Evolutionary conservation across 2,888 invertebrate species (phyloP), one percentile per base, ranked within the genome.

Genomic region (Acanthacorydalis orientalis): DNA sequence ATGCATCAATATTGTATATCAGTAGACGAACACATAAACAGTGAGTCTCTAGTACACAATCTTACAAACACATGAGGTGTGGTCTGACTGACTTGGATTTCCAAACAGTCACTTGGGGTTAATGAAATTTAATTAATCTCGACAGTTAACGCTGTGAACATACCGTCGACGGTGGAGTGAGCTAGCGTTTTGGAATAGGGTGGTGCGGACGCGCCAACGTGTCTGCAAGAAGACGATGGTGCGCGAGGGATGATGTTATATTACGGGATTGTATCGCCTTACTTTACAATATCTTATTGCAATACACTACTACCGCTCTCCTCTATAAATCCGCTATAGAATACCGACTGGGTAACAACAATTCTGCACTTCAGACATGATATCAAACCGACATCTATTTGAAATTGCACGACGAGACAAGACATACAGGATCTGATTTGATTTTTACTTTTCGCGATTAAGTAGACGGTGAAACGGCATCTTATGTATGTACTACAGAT

Each of bases 211-310:
- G 39, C 39, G 39, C 39, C 15, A 39, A 14, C 15, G 16, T 39
- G 39, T 37, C 15, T 9, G 43, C 8, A 11, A 12, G 43, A 31
- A 11, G 23, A 10, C 31, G 23, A 10, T 43, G 9, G 11, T 7
- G 31, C 7, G 42, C 10, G 31, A 11, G 23, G 23, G 42, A 31
- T 16, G 31, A 12, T 12, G 43, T 14, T 14, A 14, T 16, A 31
- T 31, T 11, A 32, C 31, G 23, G 23, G 15, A 15, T 12, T 45
- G 37, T 33, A 45, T 45, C 45, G 45, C 37, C 60, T 62, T 63
- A 63, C 60, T 63, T 63, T 61, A 56, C 60, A 57, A 61, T 62
- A 61, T 60, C 62, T 60, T 62, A 62, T 60, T 60, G 59, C 59
- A 56, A 60, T 46, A n/a, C 43, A 43, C 23, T 23, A 23, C 23